Evolutionary conservation across 2,113 vertebrate genomes (phyloP), one percentile per base, ranked within the genome.

Genomic region (Amblyornis subalaris): DNA sequence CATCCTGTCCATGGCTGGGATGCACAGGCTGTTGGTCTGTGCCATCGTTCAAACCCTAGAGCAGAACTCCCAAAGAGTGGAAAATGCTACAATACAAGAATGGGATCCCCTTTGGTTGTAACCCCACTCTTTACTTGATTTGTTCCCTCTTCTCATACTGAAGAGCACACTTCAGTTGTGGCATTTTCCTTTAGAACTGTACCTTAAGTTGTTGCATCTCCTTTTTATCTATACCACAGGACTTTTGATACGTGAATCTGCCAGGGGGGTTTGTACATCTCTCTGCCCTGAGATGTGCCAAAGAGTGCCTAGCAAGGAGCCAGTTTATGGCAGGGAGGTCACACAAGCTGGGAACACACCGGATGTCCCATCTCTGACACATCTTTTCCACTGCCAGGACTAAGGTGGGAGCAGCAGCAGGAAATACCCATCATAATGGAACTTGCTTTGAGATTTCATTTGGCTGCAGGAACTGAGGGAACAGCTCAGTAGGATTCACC

Each of bases 331-430:
- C 92, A 90, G 4, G 25, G 58, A 74, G 55, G 18, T 57, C 14
- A 13, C 35, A 22, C 22, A 45, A 22, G 36, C 28, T 69, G 87
- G 60, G 61, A 61, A 14, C 20, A 23, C 0, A 0, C 26, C 1
- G 1, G 1, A 17, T 50, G 54, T 61, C 55, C 47, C 60, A 12
- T 57, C 61, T 28, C 40, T 60, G 51, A 29, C 23, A 23, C 31
- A 26, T 8, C 64, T 47, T 78, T 57, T 29, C 33, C 54, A 10
- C 38, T 38, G 35, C 21, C 42, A 17, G 64, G 38, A 16, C 45
- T 17, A 9, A 61, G 51, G 25, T 13, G 48, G 42, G 45, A 54
- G n/a, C 51, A 53, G 47, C 60, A 66, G 35, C 48, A 74, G 40
- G 40, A 57, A 55, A 31, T 54, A 21, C 65, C 50, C 40, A 5